Base-by-base conservation (phyloP, 2,113 vertebrate genomes). In the Vulpes lagopus region DNA sequence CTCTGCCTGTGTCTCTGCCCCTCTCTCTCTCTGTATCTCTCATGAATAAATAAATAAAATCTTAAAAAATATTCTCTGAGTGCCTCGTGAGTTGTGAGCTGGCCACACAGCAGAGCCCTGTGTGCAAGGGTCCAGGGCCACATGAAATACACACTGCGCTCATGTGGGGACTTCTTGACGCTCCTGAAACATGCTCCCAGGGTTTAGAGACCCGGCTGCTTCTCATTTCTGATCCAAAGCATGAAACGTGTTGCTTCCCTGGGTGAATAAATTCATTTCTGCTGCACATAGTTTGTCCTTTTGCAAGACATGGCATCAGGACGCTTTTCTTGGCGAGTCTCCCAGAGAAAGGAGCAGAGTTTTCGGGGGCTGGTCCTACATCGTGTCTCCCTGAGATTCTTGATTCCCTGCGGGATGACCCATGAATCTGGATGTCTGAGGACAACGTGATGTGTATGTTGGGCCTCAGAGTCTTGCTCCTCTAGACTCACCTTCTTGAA, bases 21-120 rank as follows among this genome's bases (percentile, higher is more conserved):
- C 43, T 5, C 43, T 43, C 43, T 43, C 43, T 43, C 43, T 43
- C 43, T 43, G 43, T 5, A 43, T 43, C 43, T 43, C 43, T 43
- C 43, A 43, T 43, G 43, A 43, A 43, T 43, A 43, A 43, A 43
- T 43, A 43, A 43, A 43, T 43, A 43, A 43, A 43, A 43, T 43
- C 43, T 43, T 43, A 43, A 43, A 43, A 43, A 5, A 43, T 43
- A 43, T 43, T 43, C 43, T 43, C 43, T 43, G 43, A 43, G 43
- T 43, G 43, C n/a, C 59, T 23, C 15, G 8, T 69, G 32, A 19
- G 32, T 19, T 10, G 19, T 12, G 12, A 51, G 12, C 20, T 22
- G 15, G 49, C 14, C 23, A 1, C 5, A 2, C 1, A 1, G 3
- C 16, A 0, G 5, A 35, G 25, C 16, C 51, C 20, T 30, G 22